A percentile compares a stretch with the other conserved stretches of the same genome.
Evolutionary conservation across 2,888 invertebrate genomes (phyloP).

Genomic region (Leucophenga maculata): DNA sequence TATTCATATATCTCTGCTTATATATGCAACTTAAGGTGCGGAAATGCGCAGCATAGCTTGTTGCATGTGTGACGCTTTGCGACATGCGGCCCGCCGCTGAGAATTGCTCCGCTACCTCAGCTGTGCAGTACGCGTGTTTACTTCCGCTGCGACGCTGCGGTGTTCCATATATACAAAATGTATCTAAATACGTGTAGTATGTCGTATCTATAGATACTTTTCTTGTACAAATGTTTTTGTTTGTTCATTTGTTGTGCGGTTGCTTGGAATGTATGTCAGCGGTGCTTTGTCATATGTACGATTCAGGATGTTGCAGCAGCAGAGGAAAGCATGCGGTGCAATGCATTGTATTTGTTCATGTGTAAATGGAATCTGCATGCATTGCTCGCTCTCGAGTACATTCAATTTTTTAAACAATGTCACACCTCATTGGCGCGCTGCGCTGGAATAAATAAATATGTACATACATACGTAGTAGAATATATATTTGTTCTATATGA

Average conservation of each 20-base stretch:
- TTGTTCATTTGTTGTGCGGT: no score
- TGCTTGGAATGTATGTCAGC: conserved; percentile 39
- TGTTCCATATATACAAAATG: neutral
- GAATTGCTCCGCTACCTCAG: neutral
- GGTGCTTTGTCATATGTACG: conserved; percentile 20
- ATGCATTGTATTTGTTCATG: conserved; percentile 10
- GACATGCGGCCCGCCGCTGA: neutral
- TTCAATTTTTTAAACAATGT: conserved; percentile 47
- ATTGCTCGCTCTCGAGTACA: conserved; percentile 2
- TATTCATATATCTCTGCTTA: neutral
- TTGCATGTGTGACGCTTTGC: conserved; percentile 1
- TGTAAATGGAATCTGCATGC: conserved; percentile 10
- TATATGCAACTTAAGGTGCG: conserved; percentile 24
- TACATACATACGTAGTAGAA: no score
- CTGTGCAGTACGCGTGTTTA: neutral
- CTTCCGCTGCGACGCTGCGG: conserved; percentile 6
- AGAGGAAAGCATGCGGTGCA: conserved; percentile 1
- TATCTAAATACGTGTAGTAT: no score
- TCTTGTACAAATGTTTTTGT: no score
- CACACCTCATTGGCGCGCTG: conserved; percentile 39
- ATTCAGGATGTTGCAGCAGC: conserved; percentile 30
- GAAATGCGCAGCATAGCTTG: conserved; percentile 25
- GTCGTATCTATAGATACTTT: no score
- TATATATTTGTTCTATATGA: no score
- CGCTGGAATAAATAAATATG: neutral